phyloP scores from a whole-genome alignment of 2,113 vertebrate species.

The Hippocampus abdominalis region DNA sequence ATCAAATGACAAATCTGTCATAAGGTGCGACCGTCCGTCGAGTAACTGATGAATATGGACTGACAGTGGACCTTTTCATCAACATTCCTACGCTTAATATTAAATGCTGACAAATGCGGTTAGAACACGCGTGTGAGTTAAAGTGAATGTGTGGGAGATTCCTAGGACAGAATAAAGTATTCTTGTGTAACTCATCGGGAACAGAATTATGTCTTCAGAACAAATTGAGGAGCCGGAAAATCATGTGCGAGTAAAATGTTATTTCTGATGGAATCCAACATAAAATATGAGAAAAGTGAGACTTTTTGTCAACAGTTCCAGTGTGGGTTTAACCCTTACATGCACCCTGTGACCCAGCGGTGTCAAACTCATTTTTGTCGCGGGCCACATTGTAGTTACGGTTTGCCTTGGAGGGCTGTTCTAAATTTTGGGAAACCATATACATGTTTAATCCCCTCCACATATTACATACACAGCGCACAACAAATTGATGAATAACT shows the following conservation, averaged over 20 bases:
- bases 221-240: neutral
- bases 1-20: neutral
- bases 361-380: no score
- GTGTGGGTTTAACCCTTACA: neutral
- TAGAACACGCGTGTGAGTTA: neutral
- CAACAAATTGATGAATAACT: no score
- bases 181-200: neutral
- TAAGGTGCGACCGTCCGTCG: neutral
- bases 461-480: no score
- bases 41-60: neutral
- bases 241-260: neutral
- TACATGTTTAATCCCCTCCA: no score
- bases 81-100: neutral
- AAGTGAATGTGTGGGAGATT: constrained; percentile 5
- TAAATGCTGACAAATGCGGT: neutral
- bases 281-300: neutral
- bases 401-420: no score
- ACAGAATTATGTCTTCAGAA: constrained; percentile 4
- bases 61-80: neutral
- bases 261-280: neutral
- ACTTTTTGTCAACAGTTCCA: neutral
- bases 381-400: no score
- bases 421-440: no score
- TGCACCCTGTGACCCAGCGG: no score
- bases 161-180: constrained; percentile 18